These are phyloP conservation scores for Eupithecia tripunctaria DNA, from an alignment of 2,888 invertebrate species.

Conservation along the genomic window DNA sequence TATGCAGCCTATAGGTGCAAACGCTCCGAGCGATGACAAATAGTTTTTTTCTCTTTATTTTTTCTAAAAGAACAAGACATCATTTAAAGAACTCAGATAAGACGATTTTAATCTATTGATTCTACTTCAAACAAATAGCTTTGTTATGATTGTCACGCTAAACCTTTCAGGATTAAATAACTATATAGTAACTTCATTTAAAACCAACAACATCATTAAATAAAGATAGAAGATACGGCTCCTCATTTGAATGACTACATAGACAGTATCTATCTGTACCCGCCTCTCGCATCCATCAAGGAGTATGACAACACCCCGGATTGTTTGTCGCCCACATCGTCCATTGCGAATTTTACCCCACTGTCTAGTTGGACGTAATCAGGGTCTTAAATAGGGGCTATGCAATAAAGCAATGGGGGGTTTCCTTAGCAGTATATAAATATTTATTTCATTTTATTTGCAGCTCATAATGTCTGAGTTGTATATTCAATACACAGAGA, in stretches of 20 bases:
- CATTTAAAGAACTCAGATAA: too few species aligned
- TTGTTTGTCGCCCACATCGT: constrained; percentile 44
- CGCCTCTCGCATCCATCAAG: constrained; percentile 41
- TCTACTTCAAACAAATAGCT: too few species aligned
- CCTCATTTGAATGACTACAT: constrained; percentile 11
- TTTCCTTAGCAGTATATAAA: not conserved
- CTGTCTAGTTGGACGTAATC: constrained; percentile 20
- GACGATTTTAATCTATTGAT: too few species aligned
- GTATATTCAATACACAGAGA: too few species aligned
- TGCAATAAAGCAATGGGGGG: not conserved
- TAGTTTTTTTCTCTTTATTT: too few species aligned
- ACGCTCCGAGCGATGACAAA: too few species aligned
- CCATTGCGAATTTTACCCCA: constrained; percentile 22
- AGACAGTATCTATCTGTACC: constrained; percentile 42
- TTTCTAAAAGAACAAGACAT: too few species aligned
- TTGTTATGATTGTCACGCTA: not conserved
- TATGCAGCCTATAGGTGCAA: too few species aligned
- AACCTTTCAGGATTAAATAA: too few species aligned
- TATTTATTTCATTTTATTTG: not conserved
- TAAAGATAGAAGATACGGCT: not conserved
- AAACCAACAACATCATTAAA: not conserved
- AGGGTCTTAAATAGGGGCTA: constrained; percentile 16
- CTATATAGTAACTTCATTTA: too few species aligned
- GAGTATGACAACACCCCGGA: constrained; percentile 34
- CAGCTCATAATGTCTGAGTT: too few species aligned